Evolutionary conservation across 2,888 invertebrate species (phyloP).

Genomic region (Agrochola macilenta): DNA sequence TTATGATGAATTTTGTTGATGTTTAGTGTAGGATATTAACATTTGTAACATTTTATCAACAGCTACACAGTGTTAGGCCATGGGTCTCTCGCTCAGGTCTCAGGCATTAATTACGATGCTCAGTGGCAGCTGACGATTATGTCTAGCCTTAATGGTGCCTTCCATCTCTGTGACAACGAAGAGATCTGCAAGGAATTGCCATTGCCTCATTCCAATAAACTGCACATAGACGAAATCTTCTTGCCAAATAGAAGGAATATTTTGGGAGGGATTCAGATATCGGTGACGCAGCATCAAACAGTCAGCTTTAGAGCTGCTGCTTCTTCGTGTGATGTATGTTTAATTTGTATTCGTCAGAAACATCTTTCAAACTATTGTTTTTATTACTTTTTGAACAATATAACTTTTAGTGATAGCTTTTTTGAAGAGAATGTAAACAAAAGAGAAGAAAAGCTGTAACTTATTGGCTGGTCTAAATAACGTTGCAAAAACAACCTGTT

Average conservation of each 20-base stretch:
- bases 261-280: conserved; percentile 81
- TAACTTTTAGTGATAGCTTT: not conserved
- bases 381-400: not conserved
- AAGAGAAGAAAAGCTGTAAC: not conserved
- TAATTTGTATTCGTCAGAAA: not conserved
- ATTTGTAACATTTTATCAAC: conserved; percentile 1
- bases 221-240: conserved; percentile 83
- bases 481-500: not conserved
- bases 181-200: conserved; percentile 73
- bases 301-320: conserved; percentile 81
- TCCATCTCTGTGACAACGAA: conserved; percentile 84
- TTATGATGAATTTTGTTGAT: not conserved
- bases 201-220: conserved; percentile 73
- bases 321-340: conserved; percentile 77
- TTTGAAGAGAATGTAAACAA: not conserved
- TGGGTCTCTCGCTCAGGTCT: conserved; percentile 71
- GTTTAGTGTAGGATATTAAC: not conserved
- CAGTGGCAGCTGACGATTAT: conserved; percentile 84
- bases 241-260: conserved; percentile 85
- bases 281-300: conserved; percentile 77
- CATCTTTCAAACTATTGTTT: not conserved
- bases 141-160: conserved; percentile 73
- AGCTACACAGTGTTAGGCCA: conserved; percentile 85
- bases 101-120: conserved; percentile 70
- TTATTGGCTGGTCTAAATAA: not conserved